phyloP scores from a whole-genome alignment of 2,113 vertebrate genomes.

The Perca flavescens region DNA sequence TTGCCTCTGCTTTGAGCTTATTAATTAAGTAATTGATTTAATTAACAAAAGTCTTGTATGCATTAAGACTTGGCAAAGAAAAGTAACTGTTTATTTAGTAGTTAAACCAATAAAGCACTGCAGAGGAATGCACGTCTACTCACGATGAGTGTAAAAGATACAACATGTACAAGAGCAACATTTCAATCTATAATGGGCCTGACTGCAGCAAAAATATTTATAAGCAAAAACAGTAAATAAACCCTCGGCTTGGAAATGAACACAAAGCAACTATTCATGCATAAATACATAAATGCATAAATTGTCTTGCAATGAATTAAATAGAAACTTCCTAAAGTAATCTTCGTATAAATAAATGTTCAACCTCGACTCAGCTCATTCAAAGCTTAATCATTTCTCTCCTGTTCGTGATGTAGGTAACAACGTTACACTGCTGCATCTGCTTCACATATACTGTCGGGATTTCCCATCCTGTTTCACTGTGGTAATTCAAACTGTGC shows the following conservation, averaged over 20 bases:
- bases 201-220: slow-evolving; percentile 29
- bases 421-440: slow-evolving; percentile 26
- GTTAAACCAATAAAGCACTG: slow-evolving; percentile 9
- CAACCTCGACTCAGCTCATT: slow-evolving; percentile 9
- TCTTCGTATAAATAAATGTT: slow-evolving; percentile 49
- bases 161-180: neutral
- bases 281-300: slow-evolving; percentile 65
- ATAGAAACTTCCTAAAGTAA: slow-evolving; percentile 31
- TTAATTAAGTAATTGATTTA: too few species aligned
- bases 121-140: neutral
- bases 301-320: slow-evolving; percentile 44
- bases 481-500: slow-evolving; percentile 75
- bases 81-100: slow-evolving; percentile 10
- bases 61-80: neutral
- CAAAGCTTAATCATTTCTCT: slow-evolving; percentile 14
- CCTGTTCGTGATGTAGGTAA: slow-evolving; percentile 6
- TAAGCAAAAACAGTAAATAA: slow-evolving; percentile 44
- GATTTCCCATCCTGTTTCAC: slow-evolving; percentile 62
- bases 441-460: slow-evolving; percentile 48
- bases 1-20: slow-evolving; percentile 35
- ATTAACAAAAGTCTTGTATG: neutral
- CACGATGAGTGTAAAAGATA: neutral
- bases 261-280: slow-evolving; percentile 32
- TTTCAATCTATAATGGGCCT: slow-evolving; percentile 18
- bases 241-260: slow-evolving; percentile 32